Base-by-base conservation (phyloP, 2,797 vertebrate species). In the Sebastes miniatus region DNA sequence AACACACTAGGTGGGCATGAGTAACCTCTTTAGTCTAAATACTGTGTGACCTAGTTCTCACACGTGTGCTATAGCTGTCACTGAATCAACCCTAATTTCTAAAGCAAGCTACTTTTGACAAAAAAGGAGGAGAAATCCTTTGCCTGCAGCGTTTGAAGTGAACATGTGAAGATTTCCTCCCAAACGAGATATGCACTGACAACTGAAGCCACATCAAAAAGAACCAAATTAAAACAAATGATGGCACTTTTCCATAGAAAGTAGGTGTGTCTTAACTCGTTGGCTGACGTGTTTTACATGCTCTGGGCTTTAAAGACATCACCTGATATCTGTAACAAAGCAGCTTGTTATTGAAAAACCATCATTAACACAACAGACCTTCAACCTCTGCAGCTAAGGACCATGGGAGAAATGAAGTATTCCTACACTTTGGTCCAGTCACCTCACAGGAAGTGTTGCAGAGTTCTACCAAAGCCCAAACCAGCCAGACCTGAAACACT, bases 11-110 rank as follows among this genome's bases (percentile, higher is more conserved):
- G 90, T 92, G 93, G 91, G 89, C 85, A 85, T 25, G 61, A 85
- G 80, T 75, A 88, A 89, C 88, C 86, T 84, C 88, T 89, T 83
- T 85, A 83, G 84, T 71, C 70, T 92, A 91, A 94, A 94, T 88
- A 91, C 89, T 64, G 12, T 59, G 75, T 91, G 92, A 94, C 92
- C 93, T 82, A 94, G 82, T 93, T 93, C 90, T 92, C 87, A 87
- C 88, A 91, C 73, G 82, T 91, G 89, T 73, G 39, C 81, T 64
- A 75, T 52, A 82, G 92, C 93, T 91, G 93, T 93, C 91, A 91
- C 86, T 63, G 81, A 90, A 89, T 90, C 91, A 91, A 88, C 75
- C 79, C 81, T 81, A 70, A 77, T 88, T 88, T 86, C 77, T 63
- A 32, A 56, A 80, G 81, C 79, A 80, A 92, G 91, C 87, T 87